Evolutionary conservation across 92 coral and sea anemone genomes (phyloP), one percentile per base, ranked within the genome.

Genomic region (Epizoanthus illoricatus): DNA sequence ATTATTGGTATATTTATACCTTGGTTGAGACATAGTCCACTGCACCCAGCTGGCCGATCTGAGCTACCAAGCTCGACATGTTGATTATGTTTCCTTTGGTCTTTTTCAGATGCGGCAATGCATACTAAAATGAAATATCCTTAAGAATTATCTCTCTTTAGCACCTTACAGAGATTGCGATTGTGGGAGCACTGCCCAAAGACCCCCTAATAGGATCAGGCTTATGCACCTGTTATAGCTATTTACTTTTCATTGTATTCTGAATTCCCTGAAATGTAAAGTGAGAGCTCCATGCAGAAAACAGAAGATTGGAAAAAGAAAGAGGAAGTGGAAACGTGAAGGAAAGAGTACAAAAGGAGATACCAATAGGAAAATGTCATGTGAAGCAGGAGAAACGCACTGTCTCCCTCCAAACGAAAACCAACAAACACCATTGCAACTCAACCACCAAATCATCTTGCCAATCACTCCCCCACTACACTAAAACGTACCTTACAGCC

Each of bases 81-180:
- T 95, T 95, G 88, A 95, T 95, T 60, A 95, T 89, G 80, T 90
- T 95, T 10, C 98, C 98, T 80, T 95, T 92, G 23, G 91, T 90
- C 83, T 92, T 86, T 23, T 97, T 94, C 10, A 95, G 84, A 81
- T 95, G 88, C 17, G 98, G 98, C 39, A 95, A 69, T 7, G 97
- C 86, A 79, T 85, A 76, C 98, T 95, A 58, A 3, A 9, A 19
- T 21, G 76, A 62, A 82, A 81, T 59, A 8, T 39, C 5, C 33
- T 28, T 28, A 28, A 28, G 33, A 28, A 28, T 28, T 28, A 0
- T 28, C 33, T 28, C 33, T n/a, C n/a, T n/a, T n/a, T n/a, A n/a
- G n/a, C n/a, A n/a, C n/a, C n/a, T n/a, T n/a, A n/a, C 24, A 63
- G 67, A 63, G 36, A 28, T 28, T 28, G 36, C 2, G 36, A 1